A percentile compares a stretch with the other conserved stretches of the same genome.
Conservation (phyloP, 1,140 invertebrate genomes). For the Laupala kohalensis region DNA sequence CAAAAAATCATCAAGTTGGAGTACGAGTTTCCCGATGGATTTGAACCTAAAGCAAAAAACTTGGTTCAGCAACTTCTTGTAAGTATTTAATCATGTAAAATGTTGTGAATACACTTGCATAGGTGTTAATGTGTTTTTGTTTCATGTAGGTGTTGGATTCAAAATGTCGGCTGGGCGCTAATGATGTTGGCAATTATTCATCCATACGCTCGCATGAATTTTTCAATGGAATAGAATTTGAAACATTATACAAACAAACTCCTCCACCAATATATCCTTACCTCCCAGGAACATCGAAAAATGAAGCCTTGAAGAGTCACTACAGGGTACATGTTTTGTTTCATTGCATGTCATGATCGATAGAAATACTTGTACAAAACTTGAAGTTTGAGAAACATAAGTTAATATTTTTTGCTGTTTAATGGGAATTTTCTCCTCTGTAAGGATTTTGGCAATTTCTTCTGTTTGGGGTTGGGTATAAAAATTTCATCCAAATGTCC, state of each 20-base stretch:
- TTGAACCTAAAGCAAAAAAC: conserved; percentile 68
- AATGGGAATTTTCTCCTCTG: not conserved
- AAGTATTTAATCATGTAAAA: conserved; percentile 18
- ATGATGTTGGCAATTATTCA: conserved; percentile 53
- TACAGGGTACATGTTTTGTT: conserved; percentile 22
- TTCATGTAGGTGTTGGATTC: conserved; percentile 53
- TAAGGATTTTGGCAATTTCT: not conserved
- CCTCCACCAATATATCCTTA: conserved; percentile 78
- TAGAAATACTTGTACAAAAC: not conserved
- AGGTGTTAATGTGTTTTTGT: not conserved
- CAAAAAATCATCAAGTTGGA: conserved; percentile 87
- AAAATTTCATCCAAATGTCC: not conserved
- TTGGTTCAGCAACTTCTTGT: conserved; percentile 78
- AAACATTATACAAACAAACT: conserved; percentile 57
- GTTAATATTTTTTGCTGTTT: not conserved
- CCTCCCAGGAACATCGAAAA: conserved; percentile 58
- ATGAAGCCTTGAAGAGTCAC: conserved; percentile 47
- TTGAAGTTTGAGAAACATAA: not conserved
- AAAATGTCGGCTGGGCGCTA: conserved; percentile 66
- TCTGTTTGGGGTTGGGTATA: not conserved
- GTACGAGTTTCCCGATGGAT: conserved; percentile 86
- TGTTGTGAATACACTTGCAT: not conserved
- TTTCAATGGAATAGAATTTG: conserved; percentile 73
- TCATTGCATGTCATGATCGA: not conserved
- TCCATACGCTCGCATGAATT: conserved; percentile 76